These are phyloP conservation scores for Trachemys scripta DNA, from an alignment of 2,113 vertebrate species.

Conservation along the genomic window DNA sequence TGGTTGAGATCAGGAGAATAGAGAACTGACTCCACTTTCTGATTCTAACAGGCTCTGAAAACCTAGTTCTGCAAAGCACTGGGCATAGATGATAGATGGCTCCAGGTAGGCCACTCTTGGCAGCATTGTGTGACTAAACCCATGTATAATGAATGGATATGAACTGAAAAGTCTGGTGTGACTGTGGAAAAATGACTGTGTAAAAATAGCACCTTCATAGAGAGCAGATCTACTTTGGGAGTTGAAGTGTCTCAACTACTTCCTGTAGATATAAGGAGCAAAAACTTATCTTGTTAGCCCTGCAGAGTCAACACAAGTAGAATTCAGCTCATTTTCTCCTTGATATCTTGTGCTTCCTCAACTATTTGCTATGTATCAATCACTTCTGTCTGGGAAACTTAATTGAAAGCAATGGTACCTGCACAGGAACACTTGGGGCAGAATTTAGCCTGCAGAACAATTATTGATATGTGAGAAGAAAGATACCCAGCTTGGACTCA, in stretches of 20 bases:
- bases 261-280: not conserved
- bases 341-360: not conserved
- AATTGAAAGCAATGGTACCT: rapidly evolving
- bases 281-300: not conserved
- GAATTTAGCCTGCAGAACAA: not conserved
- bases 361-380: rapidly evolving
- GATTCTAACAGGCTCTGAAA: not conserved
- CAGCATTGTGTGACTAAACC: rapidly evolving
- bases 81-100: not conserved
- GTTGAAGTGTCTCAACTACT: rapidly evolving
- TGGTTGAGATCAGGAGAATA: not conserved
- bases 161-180: rapidly evolving
- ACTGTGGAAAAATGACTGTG: not conserved
- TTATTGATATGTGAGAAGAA: not conserved
- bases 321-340: not conserved
- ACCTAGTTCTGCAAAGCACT: not conserved
- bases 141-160: rapidly evolving
- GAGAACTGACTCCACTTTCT: not conserved
- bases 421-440: rapidly evolving
- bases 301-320: not conserved
- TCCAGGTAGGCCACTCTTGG: not conserved
- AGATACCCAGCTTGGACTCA: rapidly evolving
- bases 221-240: not conserved
- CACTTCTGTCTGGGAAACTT: rapidly evolving
- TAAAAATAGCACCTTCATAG: not conserved